Percentiles rank a stretch among this genome's conserved stretches.
Evolutionary conservation across 2,797 vertebrate species (phyloP).

Genomic region (Pipistrellus nathusii): DNA sequence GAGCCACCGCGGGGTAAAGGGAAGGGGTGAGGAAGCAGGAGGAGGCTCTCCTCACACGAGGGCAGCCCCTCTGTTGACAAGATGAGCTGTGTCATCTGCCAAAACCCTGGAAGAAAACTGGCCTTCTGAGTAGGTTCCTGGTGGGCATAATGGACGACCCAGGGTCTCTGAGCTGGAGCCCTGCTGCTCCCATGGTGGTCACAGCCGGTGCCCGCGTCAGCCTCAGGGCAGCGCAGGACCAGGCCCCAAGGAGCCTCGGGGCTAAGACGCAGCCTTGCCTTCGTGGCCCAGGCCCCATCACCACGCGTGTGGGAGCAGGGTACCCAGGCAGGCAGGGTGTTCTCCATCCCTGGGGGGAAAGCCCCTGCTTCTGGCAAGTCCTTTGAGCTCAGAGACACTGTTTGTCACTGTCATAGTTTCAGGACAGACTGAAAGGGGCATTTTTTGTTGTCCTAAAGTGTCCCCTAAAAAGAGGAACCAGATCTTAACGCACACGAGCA

Average conservation of each 20-base stretch:
- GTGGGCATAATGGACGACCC: not conserved
- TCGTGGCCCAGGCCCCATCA: not conserved
- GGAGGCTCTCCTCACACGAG: not conserved
- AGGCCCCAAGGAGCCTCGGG: not conserved
- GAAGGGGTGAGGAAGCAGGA: not conserved
- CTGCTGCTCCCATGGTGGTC: not conserved
- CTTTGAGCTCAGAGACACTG: not conserved
- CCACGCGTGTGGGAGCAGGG: rapidly evolving
- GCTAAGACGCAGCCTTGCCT: not conserved
- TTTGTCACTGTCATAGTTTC: not conserved
- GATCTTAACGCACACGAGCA: not conserved
- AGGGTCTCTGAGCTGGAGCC: not conserved
- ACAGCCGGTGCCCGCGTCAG: not conserved
- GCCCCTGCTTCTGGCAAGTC: not conserved
- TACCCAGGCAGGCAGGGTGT: not conserved
- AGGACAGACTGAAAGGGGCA: not conserved
- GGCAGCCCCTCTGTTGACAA: not conserved
- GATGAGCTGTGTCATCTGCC: not conserved
- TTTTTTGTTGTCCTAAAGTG: not conserved
- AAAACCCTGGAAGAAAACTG: not conserved
- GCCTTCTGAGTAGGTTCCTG: not conserved
- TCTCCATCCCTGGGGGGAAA: no score
- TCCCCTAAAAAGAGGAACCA: not conserved
- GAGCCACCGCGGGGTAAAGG: not conserved
- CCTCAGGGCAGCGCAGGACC: not conserved